Base-by-base conservation (phyloP, 2,888 invertebrate genomes). In the Poecilus cupreus region DNA sequence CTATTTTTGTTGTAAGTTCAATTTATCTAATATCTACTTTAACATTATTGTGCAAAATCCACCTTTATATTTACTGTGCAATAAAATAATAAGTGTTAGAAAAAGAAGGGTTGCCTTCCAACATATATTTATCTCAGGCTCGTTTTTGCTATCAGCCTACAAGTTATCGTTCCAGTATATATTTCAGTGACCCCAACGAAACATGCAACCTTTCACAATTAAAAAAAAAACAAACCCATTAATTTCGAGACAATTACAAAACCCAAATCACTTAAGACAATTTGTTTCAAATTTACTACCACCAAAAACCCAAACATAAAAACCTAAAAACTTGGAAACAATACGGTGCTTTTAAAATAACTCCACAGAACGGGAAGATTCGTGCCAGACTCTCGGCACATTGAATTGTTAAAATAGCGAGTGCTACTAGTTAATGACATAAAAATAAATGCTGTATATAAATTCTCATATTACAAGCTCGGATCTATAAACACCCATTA, bases 401-500 rank as follows among this genome's bases (percentile, higher is more conserved):
- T 22, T 22, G 60, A 22, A 72, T 72, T 80, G 80, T 80, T 72
- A 74, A 74, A 80, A 80, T 79, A 80, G 80, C 13, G 37, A 57
- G 43, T 22, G n/a, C 39, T 22, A 57, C 80, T 81, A 60, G 81
- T 75, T 81, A 81, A 81, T 81, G 75, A 81, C 81, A 74, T 81
- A 75, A 81, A 81, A 81, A 81, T 81, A 81, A 81, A 75, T 81
- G 22, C 81, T 60, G 81, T 70, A 81, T 64, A 80, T 81, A 81
- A 81, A 81, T 81, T 64, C 81, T 81, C 81, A 81, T 81, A 75
- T 81, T 81, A 81, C 81, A 81, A 16, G 60, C 64, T 26, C 39
- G 16, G 8, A 75, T 75, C 81, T 81, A 81, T 81, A 81, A 81
- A 81, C 81, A 81, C 43, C 57, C 81, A 81, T 81, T 81, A 81